phyloP scores from a whole-genome alignment of 2,888 invertebrate genomes.

The Apamea crenata region DNA sequence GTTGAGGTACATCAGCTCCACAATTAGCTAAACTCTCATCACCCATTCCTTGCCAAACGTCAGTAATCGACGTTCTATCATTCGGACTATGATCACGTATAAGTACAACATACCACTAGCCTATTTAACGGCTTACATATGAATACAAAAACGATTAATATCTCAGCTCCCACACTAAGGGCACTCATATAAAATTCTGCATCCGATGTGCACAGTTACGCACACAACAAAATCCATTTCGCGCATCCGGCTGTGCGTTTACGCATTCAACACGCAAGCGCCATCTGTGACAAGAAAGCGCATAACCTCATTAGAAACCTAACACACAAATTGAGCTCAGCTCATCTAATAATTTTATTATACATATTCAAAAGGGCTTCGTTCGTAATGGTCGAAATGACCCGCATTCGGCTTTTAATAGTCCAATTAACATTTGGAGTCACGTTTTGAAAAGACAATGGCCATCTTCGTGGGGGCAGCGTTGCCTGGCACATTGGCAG shows the following conservation, averaged over 20 bases:
- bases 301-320: constrained; percentile 90
- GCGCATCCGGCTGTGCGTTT: constrained; percentile 88
- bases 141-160: constrained; percentile 73
- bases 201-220: constrained; percentile 83
- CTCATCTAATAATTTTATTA: constrained; percentile 90
- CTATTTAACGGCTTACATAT: constrained; percentile 65
- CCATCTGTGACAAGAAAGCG: constrained; percentile 90
- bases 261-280: constrained; percentile 85
- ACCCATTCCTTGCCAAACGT: constrained; percentile 56
- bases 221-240: constrained; percentile 87
- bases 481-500: constrained; percentile 88
- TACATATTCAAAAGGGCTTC: constrained; percentile 90
- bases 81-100: constrained; percentile 63
- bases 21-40: constrained; percentile 63
- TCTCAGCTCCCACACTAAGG: constrained; percentile 77
- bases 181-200: constrained; percentile 82
- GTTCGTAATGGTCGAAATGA: constrained; percentile 88
- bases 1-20: constrained; percentile 35
- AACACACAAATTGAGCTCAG: constrained; percentile 87
- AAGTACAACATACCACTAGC: constrained; percentile 68
- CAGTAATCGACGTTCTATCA: constrained; percentile 56
- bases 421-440: constrained; percentile 90
- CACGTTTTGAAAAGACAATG: constrained; percentile 90
- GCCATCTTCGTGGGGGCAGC: constrained; percentile 90
- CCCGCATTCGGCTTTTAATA: constrained; percentile 90